Percentiles rank a stretch among this genome's conserved stretches.
Conservation (phyloP, 1,140 invertebrate genomes). For the Tetragonula clypearis region DNA sequence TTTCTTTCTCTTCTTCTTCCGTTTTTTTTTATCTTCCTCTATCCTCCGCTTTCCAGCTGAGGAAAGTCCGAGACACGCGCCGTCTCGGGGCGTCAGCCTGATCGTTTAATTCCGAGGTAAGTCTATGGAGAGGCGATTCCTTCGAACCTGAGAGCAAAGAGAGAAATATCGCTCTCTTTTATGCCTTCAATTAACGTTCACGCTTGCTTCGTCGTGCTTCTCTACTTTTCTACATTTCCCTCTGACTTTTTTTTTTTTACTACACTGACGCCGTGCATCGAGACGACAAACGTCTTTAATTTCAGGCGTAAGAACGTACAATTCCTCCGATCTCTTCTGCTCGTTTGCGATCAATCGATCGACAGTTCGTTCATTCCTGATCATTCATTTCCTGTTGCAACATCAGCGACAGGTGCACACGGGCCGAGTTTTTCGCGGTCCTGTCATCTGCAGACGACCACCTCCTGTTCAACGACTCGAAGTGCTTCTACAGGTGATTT, state of each 20-base stretch:
- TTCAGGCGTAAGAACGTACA: neutral
- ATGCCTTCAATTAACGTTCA: neutral
- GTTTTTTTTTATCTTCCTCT: no score
- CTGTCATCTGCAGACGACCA: conserved; percentile 44
- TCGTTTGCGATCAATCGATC: neutral
- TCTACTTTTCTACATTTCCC: no score
- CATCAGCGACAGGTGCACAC: conserved; percentile 28
- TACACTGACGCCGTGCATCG: neutral
- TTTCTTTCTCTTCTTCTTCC: neutral
- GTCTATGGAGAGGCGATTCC: neutral
- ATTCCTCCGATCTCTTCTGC: no score
- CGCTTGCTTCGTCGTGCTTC: neutral
- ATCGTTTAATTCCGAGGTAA: conserved; percentile 23
- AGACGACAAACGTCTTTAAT: neutral
- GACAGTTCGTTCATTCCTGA: neutral
- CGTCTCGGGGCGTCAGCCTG: neutral
- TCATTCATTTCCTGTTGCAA: conserved; percentile 17
- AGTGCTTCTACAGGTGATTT: conserved; percentile 47
- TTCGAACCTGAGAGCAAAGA: neutral
- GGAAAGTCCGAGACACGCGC: conserved; percentile 7
- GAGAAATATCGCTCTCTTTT: neutral
- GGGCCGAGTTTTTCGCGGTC: conserved; percentile 40
- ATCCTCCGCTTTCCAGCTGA: no score
- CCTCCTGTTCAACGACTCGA: conserved; percentile 20
- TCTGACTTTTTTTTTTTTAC: no score